phyloP scores from a whole-genome alignment of 2,888 invertebrate species.

The Druceiella hillmani region DNA sequence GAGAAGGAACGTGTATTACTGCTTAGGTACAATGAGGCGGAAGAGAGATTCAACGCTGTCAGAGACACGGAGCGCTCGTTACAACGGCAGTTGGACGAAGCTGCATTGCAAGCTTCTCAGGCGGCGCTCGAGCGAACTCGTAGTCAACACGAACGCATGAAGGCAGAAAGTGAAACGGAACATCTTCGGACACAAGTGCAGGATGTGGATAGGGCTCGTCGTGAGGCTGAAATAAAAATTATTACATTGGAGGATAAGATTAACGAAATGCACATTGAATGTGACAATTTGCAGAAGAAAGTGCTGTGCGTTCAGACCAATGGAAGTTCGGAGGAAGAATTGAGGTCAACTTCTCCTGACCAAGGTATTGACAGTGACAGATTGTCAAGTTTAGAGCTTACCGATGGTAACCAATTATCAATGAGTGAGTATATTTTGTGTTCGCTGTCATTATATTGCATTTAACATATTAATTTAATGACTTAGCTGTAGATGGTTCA shows the following conservation, averaged over 20 bases:
- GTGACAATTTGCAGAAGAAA: conserved; percentile 26
- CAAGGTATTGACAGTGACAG: conserved; percentile 86
- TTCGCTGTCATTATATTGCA: too few relatives aligned
- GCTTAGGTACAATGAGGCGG: too few relatives aligned
- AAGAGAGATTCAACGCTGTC: neutral
- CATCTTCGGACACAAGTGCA: conserved; percentile 48
- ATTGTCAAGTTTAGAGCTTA: conserved; percentile 58
- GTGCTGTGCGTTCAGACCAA: conserved; percentile 18
- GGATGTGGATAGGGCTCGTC: conserved; percentile 33
- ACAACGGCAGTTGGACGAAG: conserved; percentile 64
- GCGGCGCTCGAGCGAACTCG: conserved; percentile 68
- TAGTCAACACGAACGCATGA: conserved; percentile 62
- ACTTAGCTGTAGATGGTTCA: too few relatives aligned
- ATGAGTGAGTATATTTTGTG: conserved; percentile 37
- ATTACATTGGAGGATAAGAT: conserved; percentile 37
- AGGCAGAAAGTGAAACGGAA: conserved; percentile 59
- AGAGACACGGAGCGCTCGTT: conserved; percentile 51
- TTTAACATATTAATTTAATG: too few relatives aligned
- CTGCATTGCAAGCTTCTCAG: conserved; percentile 69
- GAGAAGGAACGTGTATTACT: conserved; percentile 29
- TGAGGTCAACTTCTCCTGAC: conserved; percentile 72
- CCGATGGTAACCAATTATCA: conserved; percentile 41
- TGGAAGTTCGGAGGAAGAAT: too few relatives aligned
- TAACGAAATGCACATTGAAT: conserved; percentile 33
- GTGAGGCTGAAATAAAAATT: conserved; percentile 43